Evolutionary conservation across 2,113 vertebrate species (phyloP).

Genomic region (Anhinga anhinga): DNA sequence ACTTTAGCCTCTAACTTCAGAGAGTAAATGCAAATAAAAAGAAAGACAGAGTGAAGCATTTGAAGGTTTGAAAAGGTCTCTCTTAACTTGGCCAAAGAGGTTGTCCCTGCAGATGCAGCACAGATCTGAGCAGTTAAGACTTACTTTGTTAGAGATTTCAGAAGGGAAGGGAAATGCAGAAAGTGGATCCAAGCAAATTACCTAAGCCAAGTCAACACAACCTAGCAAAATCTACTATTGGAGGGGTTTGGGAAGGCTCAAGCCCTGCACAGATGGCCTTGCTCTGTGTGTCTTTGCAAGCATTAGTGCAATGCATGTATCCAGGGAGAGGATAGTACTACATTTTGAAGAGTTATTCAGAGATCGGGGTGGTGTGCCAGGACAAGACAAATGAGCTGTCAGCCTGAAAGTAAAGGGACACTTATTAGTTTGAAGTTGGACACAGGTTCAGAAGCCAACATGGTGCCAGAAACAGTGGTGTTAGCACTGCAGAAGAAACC

Average conservation of each 20-base stretch:
- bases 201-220: not conserved
- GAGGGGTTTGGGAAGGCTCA: not conserved
- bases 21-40: not conserved
- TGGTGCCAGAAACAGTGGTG: not conserved
- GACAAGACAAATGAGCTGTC: constrained; percentile 35
- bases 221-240: not conserved
- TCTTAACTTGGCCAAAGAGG: not conserved
- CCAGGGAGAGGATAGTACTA: not conserved
- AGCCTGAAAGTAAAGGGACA: not conserved
- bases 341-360: not conserved
- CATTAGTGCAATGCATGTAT: not conserved
- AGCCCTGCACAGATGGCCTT: not conserved
- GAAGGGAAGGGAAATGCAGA: not conserved
- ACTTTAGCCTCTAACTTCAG: not conserved
- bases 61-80: not conserved
- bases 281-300: not conserved
- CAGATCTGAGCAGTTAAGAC: not conserved
- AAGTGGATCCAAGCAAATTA: not conserved
- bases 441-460: not conserved
- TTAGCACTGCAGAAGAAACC: not conserved
- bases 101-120: not conserved
- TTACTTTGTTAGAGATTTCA: not conserved
- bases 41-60: not conserved
- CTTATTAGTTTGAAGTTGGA: not conserved
- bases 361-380: not conserved